A percentile compares a stretch with the other conserved stretches of the same genome.
Evolutionary conservation across 2,888 invertebrate species (phyloP).

Genomic region (Globia sparganii): DNA sequence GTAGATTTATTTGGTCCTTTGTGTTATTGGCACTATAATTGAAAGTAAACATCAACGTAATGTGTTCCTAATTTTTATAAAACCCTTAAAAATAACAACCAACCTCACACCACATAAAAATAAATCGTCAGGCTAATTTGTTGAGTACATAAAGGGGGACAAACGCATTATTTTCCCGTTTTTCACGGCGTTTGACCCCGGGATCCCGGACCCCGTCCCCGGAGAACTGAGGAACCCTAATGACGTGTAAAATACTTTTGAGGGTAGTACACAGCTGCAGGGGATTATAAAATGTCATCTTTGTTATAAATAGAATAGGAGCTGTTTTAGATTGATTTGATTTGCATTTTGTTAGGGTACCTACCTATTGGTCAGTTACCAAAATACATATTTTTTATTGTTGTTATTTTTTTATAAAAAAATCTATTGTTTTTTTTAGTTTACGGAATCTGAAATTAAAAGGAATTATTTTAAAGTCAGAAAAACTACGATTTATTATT

Average conservation of each 20-base stretch:
- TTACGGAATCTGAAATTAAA: neutral
- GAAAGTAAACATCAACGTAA: neutral
- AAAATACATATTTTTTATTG: neutral
- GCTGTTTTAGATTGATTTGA: constrained; percentile 53
- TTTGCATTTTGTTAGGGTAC: constrained; percentile 42
- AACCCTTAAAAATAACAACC: constrained; percentile 18
- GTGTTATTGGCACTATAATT: neutral
- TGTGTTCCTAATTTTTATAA: constrained; percentile 4
- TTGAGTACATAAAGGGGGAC: constrained; percentile 66
- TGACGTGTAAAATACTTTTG: constrained; percentile 84
- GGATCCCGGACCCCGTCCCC: constrained; percentile 79
- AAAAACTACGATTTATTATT: neutral
- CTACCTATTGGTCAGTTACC: constrained; percentile 44
- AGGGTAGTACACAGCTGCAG: constrained; percentile 66
- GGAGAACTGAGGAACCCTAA: constrained; percentile 75
- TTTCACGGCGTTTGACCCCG: constrained; percentile 84
- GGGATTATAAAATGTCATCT: constrained; percentile 64
- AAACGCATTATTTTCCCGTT: constrained; percentile 83
- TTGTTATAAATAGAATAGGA: constrained; percentile 48
- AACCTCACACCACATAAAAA: constrained; percentile 50
- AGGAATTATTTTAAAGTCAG: neutral
- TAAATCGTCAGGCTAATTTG: constrained; percentile 64
- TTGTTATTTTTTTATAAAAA: neutral
- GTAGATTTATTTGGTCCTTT: too few species aligned
- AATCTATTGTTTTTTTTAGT: neutral